phyloP scores from a whole-genome alignment of 2,797 vertebrate genomes.

The Acanthurus leucopareius region DNA sequence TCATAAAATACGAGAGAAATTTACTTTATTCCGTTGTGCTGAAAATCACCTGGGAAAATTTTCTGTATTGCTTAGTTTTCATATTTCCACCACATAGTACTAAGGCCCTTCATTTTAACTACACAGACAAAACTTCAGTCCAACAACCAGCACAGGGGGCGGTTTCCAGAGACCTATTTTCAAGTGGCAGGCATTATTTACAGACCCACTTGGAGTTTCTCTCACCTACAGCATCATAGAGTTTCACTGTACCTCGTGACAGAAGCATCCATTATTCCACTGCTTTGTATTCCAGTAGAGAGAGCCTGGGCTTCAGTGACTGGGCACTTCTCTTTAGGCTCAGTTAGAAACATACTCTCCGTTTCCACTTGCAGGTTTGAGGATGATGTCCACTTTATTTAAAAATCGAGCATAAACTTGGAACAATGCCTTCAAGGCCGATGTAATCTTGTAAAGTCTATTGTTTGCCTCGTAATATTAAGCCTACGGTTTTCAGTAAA shows the following conservation, averaged over 20 bases:
- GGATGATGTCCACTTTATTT: slow-evolving; percentile 60
- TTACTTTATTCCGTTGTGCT: background rate
- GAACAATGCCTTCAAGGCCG: slow-evolving; percentile 23
- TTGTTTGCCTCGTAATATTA: slow-evolving; percentile 59
- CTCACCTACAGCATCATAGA: slow-evolving; percentile 81
- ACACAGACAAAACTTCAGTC: slow-evolving; percentile 41
- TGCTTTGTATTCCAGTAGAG: slow-evolving; percentile 74
- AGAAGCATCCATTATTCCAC: slow-evolving; percentile 77
- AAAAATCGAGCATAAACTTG: slow-evolving; percentile 39
- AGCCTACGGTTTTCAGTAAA: slow-evolving; percentile 53
- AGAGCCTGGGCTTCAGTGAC: slow-evolving; percentile 57
- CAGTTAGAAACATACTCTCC: slow-evolving; percentile 39
- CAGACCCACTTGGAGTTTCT: slow-evolving; percentile 76
- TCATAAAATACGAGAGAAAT: slow-evolving; percentile 4
- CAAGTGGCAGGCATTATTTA: slow-evolving; percentile 81
- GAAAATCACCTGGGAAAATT: slow-evolving; percentile 1
- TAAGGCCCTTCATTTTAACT: slow-evolving; percentile 25
- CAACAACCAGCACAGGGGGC: slow-evolving; percentile 56
- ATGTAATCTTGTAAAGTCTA: slow-evolving; percentile 43
- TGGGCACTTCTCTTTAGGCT: slow-evolving; percentile 62
- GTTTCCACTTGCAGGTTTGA: slow-evolving; percentile 44
- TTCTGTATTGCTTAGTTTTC: background rate
- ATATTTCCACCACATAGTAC: slow-evolving; percentile 6
- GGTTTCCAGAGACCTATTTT: slow-evolving; percentile 77
- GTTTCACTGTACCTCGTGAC: slow-evolving; percentile 79